Percentiles rank a stretch among this genome's conserved stretches.
Conservation (phyloP, 2,797 vertebrate genomes). For the Australoheros facetus region DNA sequence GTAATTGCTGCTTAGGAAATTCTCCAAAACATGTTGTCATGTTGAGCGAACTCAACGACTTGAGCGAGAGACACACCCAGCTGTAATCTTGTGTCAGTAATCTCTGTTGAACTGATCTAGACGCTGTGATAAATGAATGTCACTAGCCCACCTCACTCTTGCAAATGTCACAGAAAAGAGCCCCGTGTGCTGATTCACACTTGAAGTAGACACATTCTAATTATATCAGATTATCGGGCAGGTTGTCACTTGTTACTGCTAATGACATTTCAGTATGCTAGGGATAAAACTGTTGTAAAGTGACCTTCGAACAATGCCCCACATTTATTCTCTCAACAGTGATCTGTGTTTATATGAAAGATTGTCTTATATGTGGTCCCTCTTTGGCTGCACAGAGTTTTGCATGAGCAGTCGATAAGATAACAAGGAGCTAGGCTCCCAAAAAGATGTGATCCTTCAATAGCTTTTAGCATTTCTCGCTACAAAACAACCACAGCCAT, state of each 20-base stretch:
- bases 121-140: background rate
- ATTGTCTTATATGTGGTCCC: background rate
- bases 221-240: background rate
- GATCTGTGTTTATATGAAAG: background rate
- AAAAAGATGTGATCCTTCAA: too few relatives aligned
- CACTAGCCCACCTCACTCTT: background rate
- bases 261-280: background rate
- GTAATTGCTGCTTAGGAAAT: background rate
- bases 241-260: slow-evolving; percentile 1
- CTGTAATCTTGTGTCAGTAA: background rate
- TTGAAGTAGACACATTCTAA: background rate
- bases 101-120: background rate
- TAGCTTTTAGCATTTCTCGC: background rate
- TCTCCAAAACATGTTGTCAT: background rate
- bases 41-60: background rate
- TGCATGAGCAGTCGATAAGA: background rate
- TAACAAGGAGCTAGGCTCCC: background rate
- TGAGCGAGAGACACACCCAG: background rate
- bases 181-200: background rate
- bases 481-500: background rate
- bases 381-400: background rate
- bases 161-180: background rate
- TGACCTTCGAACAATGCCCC: background rate
- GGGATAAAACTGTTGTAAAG: background rate
- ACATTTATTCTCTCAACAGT: background rate